These are phyloP conservation scores for Montipora capitata DNA, from an alignment of 92 coral and sea anemone genomes.

Conservation along the genomic window DNA sequence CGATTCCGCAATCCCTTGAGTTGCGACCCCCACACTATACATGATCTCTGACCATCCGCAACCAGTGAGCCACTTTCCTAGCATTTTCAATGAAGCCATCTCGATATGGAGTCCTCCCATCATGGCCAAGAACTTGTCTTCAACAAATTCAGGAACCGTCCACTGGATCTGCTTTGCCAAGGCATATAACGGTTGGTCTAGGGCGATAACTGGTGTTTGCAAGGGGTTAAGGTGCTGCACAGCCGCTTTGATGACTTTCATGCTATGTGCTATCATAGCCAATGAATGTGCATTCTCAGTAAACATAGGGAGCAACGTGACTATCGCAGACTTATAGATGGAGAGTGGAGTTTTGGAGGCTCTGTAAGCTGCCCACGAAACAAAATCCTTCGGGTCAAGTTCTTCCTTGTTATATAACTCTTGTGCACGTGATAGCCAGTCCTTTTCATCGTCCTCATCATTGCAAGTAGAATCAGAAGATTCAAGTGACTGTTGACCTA, in stretches of 20 bases:
- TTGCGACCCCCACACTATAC: slow-evolving; percentile 66
- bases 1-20: slow-evolving; percentile 76
- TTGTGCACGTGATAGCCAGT: slow-evolving; percentile 67
- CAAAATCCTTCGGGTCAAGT: slow-evolving; percentile 55
- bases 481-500: slow-evolving; percentile 18
- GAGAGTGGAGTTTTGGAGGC: slow-evolving; percentile 60
- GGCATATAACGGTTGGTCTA: slow-evolving; percentile 68
- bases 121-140: slow-evolving; percentile 65
- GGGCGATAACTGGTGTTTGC: slow-evolving; percentile 64
- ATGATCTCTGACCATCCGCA: slow-evolving; percentile 74
- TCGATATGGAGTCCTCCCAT: slow-evolving; percentile 69
- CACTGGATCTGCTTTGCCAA: slow-evolving; percentile 74
- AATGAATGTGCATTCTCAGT: slow-evolving; percentile 68
- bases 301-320: slow-evolving; percentile 69
- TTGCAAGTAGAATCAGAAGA: slow-evolving; percentile 30
- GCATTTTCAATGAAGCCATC: slow-evolving; percentile 66
- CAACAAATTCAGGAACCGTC: slow-evolving; percentile 64
- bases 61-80: slow-evolving; percentile 67
- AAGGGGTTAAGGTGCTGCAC: slow-evolving; percentile 69
- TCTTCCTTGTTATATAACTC: slow-evolving; percentile 51
- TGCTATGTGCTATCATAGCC: slow-evolving; percentile 67
- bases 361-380: slow-evolving; percentile 70
- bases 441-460: slow-evolving; percentile 54
- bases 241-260: slow-evolving; percentile 71
- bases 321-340: slow-evolving; percentile 59